Evolutionary conservation across 2,888 invertebrate species (phyloP).

Genomic region (Tubulanus polymorphus): DNA sequence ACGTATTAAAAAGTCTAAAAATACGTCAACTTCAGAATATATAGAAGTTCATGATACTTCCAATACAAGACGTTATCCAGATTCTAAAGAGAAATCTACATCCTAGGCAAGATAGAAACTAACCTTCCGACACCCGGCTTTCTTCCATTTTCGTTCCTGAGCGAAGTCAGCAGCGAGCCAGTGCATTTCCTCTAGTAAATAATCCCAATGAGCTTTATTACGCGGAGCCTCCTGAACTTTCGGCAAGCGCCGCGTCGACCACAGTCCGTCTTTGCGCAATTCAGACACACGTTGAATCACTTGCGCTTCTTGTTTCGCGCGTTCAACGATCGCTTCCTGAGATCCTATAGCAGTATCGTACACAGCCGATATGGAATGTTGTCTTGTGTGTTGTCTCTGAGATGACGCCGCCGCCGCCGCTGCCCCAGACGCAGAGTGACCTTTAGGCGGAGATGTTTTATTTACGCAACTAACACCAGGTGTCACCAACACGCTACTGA

Average conservation of each 20-base stretch:
- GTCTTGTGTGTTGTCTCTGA: conserved; percentile 23
- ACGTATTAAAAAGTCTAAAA: too few relatives aligned
- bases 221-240: conserved; percentile 71
- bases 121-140: conserved; percentile 85
- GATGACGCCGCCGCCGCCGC: conserved; percentile 21
- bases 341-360: conserved; percentile 51
- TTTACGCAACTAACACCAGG: too few relatives aligned
- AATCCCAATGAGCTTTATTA: conserved; percentile 96
- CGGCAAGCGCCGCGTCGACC: conserved; percentile 87
- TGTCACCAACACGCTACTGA: too few relatives aligned
- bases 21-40: too few relatives aligned
- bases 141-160: conserved; percentile 97
- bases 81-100: not conserved
- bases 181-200: conserved; percentile 95
- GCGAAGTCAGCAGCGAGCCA: conserved; percentile 98
- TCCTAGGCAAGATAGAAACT: not conserved
- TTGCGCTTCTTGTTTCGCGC: conserved; percentile 88
- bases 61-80: too few relatives aligned
- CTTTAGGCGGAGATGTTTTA: too few relatives aligned
- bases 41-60: too few relatives aligned
- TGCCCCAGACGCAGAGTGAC: too few relatives aligned
- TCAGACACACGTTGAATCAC: conserved; percentile 89
- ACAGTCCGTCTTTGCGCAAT: conserved; percentile 88
- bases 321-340: conserved; percentile 77
- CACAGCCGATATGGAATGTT: conserved; percentile 41